Base-by-base conservation (phyloP, 2,797 vertebrate genomes). In the Oryzias dopingdopingensis region DNA sequence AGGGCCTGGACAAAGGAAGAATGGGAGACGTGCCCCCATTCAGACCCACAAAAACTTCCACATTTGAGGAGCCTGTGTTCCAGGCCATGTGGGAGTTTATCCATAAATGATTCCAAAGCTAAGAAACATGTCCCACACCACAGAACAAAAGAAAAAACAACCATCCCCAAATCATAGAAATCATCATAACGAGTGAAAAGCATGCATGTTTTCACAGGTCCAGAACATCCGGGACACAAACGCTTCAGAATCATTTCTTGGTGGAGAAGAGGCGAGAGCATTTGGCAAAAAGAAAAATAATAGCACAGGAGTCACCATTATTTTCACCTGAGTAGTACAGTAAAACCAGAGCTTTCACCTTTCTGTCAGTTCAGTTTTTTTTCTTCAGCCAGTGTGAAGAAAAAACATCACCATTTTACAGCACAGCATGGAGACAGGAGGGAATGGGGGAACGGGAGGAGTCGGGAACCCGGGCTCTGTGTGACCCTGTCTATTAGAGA, bases 191-290 rank as follows among this genome's bases (percentile, higher is more conserved):
- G 90, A 83, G 94, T 91, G 87, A 95, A 94, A 94, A 92, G 87
- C 95, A 98, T 98, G 96, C 96, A 77, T 88, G 85, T 94, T 94
- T 95, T 93, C 94, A 95, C 94, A 88, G 86, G 77, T 90, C 63
- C 59, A 76, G 56, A 71, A 73, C 81, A 87, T 74, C 69, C 74
- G 82, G 52, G 78, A 88, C 86, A 85, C 80, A 84, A 76, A 86
- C 61, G 90, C 92, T 94, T 92, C 90, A 93, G 92, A 93, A 93
- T 93, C 92, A 92, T 93, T 90, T 74, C 87, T 89, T 87, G 86
- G 89, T 91, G 88, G 86, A 90, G 90, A 91, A 91, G 82, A 92
- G 90, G 89, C 88, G 90, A 93, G 89, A 93, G 91, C 92, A 86
- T 90, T 92, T 87, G 87, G 87, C 86, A 90, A 90, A 90, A 90